Base-by-base conservation (phyloP, 2,888 invertebrate species). In the Leptopilina syphax region DNA sequence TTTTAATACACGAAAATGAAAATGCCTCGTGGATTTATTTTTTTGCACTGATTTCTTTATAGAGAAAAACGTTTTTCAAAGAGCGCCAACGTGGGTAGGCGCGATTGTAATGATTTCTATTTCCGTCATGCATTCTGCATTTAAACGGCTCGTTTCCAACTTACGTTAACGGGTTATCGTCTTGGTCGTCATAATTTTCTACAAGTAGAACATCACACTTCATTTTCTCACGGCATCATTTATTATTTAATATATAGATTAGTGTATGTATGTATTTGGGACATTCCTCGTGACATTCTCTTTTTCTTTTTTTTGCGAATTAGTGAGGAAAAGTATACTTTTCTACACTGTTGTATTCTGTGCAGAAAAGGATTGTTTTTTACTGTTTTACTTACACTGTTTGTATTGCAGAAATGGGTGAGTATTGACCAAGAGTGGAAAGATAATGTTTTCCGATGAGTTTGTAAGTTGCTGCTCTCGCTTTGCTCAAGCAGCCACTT, bases 21-120 rank as follows among this genome's bases (percentile, higher is more conserved):
- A 85, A 86, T 86, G 86, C 85, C 85, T 79, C 82, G 78, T 76
- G 73, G 65, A 85, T 86, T 87, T 86, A 86, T 87, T 87, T 86
- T 83, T 83, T 82, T 6, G 86, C 79, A 76, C 82, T 63, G 79
- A 77, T 78, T 81, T 65, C 1, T 60, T 67, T 78, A 77, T 67
- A 80, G 80, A 79, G 82, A 84, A 84, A 84, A 83, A 84, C 80
- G 79, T 77, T 34, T 34, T 34, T 73, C 79, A 78, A 80, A 79
- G 57, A 57, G 34, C 73, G 73, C 57, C 73, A 73, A 73, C 34
- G 73, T 73, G 54, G 50, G 63, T 47, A 54, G 68, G 34, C 60
- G 34, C 60, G 81, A 83, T 83, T 84, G 82, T 84, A 83, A 84
- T 83, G 84, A 83, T 76, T 83, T 80, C 81, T 82, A 84, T 84